Conservation (phyloP, 2,888 invertebrate genomes). For the Trachelus troglodyta region DNA sequence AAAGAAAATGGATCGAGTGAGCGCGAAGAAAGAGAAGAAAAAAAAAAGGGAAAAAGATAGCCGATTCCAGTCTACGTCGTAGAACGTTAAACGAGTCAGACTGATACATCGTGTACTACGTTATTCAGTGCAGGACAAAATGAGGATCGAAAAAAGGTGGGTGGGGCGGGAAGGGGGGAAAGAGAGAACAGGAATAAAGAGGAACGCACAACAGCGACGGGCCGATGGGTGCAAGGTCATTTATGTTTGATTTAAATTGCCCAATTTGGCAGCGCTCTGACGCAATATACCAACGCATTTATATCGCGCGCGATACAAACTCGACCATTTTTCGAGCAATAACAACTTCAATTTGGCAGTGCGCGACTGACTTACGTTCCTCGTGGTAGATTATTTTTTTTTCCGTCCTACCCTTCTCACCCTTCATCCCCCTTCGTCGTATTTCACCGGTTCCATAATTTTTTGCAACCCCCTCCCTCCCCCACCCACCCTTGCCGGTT, state of each 20-base stretch:
- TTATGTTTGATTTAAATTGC: constrained; percentile 40
- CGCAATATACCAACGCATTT: constrained; percentile 22
- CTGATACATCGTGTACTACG: not conserved
- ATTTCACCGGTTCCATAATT: not conserved
- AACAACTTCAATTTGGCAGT: constrained; percentile 38
- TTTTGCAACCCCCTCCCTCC: too few species aligned
- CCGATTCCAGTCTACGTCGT: not conserved
- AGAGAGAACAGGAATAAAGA: not conserved
- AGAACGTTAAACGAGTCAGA: not conserved
- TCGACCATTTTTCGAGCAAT: constrained; percentile 28
- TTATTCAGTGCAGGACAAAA: not conserved
- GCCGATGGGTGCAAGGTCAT: constrained; percentile 26
- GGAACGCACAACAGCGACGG: not conserved
- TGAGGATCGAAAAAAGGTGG: not conserved
- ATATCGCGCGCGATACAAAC: constrained; percentile 13
- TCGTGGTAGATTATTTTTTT: constrained; percentile 7
- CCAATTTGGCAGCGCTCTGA: constrained; percentile 40
- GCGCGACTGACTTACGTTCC: constrained; percentile 31
- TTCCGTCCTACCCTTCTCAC: not conserved
- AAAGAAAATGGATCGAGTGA: not conserved
- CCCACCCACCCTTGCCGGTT: too few species aligned
- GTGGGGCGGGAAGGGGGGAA: not conserved
- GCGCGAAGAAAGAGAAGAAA: not conserved
- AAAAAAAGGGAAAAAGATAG: not conserved
- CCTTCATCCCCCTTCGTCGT: constrained; percentile 15